Percentiles rank a stretch among this genome's conserved stretches.
These are phyloP conservation scores for Hydriomena furcata DNA, from an alignment of 2,888 invertebrate species.

Conservation along the genomic window DNA sequence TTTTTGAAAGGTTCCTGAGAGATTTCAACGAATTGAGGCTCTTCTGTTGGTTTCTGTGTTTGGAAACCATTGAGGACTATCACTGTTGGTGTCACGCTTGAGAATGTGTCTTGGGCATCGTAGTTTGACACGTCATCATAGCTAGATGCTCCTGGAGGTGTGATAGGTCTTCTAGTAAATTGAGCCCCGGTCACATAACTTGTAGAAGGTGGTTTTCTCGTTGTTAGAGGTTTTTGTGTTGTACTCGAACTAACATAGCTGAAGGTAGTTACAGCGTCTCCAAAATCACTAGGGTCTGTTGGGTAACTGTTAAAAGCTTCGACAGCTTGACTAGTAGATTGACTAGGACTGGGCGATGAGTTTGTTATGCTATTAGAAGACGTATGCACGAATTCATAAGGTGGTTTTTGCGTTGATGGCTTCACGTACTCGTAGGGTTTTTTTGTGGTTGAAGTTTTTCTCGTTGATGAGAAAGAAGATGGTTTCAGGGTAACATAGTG, in stretches of 20 bases:
- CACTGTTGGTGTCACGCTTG: constrained; percentile 77
- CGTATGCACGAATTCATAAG: constrained; percentile 52
- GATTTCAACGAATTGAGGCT: constrained; percentile 72
- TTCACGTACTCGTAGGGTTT: constrained; percentile 39
- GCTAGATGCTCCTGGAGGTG: constrained; percentile 43
- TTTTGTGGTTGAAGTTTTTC: constrained; percentile 45
- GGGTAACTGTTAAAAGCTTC: constrained; percentile 75
- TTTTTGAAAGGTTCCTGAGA: constrained; percentile 80
- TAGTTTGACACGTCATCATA: constrained; percentile 49
- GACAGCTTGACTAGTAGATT: constrained; percentile 73
- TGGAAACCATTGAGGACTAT: constrained; percentile 68
- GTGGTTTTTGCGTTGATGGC: constrained; percentile 48
- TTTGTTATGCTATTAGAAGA: constrained; percentile 61
- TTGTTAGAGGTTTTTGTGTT: constrained; percentile 58
- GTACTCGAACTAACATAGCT: constrained; percentile 67
- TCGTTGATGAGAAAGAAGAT: constrained; percentile 49
- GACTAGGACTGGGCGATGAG: constrained; percentile 68
- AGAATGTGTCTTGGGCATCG: constrained; percentile 66
- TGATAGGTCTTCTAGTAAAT: constrained; percentile 76
- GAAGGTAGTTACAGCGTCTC: constrained; percentile 67
- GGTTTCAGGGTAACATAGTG: constrained; percentile 75
- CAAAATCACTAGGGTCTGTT: constrained; percentile 68
- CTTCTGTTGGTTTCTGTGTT: constrained; percentile 56
- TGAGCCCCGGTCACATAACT: constrained; percentile 76
- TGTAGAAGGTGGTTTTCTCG: constrained; percentile 69